phyloP scores from a whole-genome alignment of 2,797 vertebrate genomes.

The Eulemur rubriventer region DNA sequence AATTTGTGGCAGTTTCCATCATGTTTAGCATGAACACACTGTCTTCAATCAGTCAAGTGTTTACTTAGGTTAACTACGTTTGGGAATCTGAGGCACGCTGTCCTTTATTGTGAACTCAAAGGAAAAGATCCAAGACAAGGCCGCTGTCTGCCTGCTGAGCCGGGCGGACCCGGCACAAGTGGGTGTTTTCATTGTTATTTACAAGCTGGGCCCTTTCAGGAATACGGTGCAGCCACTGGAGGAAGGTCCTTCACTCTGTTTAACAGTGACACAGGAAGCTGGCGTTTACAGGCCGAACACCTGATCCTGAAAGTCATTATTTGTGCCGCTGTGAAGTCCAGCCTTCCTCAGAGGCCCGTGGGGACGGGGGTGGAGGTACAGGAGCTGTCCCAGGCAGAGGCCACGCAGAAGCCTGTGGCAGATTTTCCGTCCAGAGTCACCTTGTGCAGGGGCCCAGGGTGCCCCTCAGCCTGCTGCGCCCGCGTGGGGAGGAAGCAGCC shows the following conservation, averaged over 20 bases:
- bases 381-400: not conserved
- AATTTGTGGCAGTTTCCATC: not conserved
- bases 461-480: not conserved
- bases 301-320: not conserved
- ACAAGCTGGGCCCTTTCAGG: accelerated
- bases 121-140: too few relatives aligned
- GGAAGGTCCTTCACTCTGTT: not conserved
- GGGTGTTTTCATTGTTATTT: accelerated
- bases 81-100: not conserved
- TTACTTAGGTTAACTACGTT: not conserved
- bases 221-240: accelerated
- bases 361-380: accelerated
- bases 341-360: not conserved
- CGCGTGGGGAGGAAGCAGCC: not conserved
- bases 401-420: not conserved
- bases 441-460: accelerated
- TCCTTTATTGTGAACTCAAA: too few relatives aligned
- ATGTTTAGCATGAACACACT: accelerated
- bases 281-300: accelerated
- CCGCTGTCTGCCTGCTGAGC: not conserved
- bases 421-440: accelerated
- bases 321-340: accelerated
- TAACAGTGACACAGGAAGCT: not conserved
- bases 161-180: accelerated
- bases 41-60: not conserved